Evolutionary conservation across 2,113 vertebrate genomes (phyloP), one percentile per base, ranked within the genome.

Genomic region (Psephotus haematonotus): DNA sequence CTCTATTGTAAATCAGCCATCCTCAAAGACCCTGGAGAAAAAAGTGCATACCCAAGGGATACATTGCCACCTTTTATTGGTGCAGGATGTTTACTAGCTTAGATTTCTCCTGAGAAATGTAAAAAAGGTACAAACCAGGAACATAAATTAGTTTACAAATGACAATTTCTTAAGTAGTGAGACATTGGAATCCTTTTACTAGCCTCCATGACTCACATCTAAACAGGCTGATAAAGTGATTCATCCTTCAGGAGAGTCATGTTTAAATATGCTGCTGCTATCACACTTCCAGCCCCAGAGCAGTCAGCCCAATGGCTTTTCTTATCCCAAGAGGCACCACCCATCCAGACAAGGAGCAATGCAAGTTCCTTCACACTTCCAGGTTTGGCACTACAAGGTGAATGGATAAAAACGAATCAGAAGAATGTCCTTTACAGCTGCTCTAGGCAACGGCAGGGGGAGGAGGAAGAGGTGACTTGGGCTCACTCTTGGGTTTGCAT

Each of bases 341-440:
- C 35, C 4, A 1, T 57, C 41, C 50, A 70, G 55, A 75, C 43
- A 90, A 74, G 27, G 50, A 65, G 50, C 27, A 70, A 46, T 64
- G 46, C 50, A 74, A 63, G 29, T 90, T 90, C 47, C 68, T 82
- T 93, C 44, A 60, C 50, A 86, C 72, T 41, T 72, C 39, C 28
- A 84, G 82, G 77, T 67, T 88, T 95, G 85, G 72, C 86, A 76
- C 76, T 72, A 81, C 74, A 86, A 86, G 82, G 52, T 83, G 20
- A 82, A 76, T 9, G 29, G 88, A 92, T 53, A 90, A 91, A 94
- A 96, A 77, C 7, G 9, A 94, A 95, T 85, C 74, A 92, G 78
- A 94, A 93, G 44, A 88, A 57, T 64, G 43, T 19, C 53, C 47
- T 86, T 59, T 79, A 69, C 69, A 72, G 60, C 70, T 86, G 24